phyloP scores from a whole-genome alignment of 2,888 invertebrate species.

The Troides helena region DNA sequence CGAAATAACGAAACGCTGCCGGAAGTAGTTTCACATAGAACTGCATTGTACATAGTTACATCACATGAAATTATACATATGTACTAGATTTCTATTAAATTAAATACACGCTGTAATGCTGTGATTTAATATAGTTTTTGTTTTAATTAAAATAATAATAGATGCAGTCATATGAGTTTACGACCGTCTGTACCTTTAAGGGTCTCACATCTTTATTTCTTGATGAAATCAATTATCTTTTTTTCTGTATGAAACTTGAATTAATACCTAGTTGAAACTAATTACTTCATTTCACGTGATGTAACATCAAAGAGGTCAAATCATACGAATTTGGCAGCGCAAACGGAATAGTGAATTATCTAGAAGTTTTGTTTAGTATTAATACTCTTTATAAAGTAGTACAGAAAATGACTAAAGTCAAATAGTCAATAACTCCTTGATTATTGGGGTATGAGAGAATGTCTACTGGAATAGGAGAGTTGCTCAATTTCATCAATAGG shows the following conservation, averaged over 20 bases:
- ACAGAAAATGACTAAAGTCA: no score
- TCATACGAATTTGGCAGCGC: constrained; percentile 2
- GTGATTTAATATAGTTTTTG: not conserved
- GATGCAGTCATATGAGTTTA: no score
- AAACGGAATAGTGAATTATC: constrained; percentile 8
- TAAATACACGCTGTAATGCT: not conserved
- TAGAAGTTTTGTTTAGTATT: not conserved
- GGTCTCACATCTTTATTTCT: no score
- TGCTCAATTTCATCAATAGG: no score
- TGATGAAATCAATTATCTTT: no score
- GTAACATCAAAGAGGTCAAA: constrained; percentile 10
- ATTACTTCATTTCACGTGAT: constrained; percentile 18
- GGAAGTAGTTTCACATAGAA: constrained; percentile 4
- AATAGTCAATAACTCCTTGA: no score
- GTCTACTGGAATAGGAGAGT: no score
- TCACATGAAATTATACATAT: constrained; percentile 15
- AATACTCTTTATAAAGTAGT: no score
- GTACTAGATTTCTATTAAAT: not conserved
- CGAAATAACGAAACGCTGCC: constrained; percentile 5
- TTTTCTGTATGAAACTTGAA: no score
- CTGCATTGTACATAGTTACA: constrained; percentile 29
- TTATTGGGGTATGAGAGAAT: no score
- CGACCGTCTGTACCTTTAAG: no score
- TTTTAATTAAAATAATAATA: not conserved
- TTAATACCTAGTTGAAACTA: not conserved